Evolutionary conservation across 2,113 vertebrate species (phyloP), one percentile per base, ranked within the genome.

Genomic region (Xenopus laevis): DNA sequence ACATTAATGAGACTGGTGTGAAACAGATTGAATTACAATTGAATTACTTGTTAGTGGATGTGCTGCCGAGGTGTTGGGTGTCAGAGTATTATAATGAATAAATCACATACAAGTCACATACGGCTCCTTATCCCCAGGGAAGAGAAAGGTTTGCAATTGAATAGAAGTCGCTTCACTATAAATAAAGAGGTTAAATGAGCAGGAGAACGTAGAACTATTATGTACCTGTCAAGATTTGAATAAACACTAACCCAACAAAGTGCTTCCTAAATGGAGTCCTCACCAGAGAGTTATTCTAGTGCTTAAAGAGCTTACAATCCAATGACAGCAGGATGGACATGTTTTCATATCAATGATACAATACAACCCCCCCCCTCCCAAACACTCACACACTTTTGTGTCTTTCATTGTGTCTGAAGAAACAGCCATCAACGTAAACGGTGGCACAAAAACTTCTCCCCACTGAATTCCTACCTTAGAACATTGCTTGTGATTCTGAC

Each of bases 401-500:
- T 30, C 33, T 57, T 61, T 74, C 53, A 62, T 40, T 40, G 33
- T 40, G 8, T 44, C 53, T 63, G 61, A 70, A 69, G 47, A 69
- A 70, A 52, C 45, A 45, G 55, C 16, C 8, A 63, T 30, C 46
- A 76, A 40, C 75, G 21, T 21, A 50, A 11, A 66, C 20, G 50
- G 12, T 62, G 47, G 30, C 50, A 62, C 46, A 77, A 16, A 79
- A 9, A 12, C 3, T 9, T 77, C 71, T 71, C 58, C 0, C 15
- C 45, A 8, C 75, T 60, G 1, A 74, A 3, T 9, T 71, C 82
- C 8, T 95, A 98, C 96, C 96, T 98, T 98, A 72, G 95, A 96
- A 89, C 96, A 98, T 33, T 98, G 96, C 86, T 97, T 98, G 86
- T 98, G 95, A 90, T 94, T 96, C 91, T 96, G 95, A 85, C 96